Evolutionary conservation across 2,888 invertebrate genomes (phyloP), one percentile per base, ranked within the genome.

Genomic region (Xylocampa areola): DNA sequence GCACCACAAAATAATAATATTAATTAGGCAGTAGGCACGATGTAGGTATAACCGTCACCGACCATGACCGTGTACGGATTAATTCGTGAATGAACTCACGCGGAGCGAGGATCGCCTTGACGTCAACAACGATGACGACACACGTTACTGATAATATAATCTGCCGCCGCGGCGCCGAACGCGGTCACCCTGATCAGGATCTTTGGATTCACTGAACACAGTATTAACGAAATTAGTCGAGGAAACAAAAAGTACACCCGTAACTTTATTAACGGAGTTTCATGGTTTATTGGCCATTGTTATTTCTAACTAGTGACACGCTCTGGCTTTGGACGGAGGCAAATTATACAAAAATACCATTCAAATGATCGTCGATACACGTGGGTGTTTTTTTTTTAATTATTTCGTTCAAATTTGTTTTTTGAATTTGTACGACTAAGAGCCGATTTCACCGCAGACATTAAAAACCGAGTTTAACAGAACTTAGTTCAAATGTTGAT

Each of bases 21-120:
- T n/a, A n/a, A n/a, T n/a, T n/a, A n/a, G n/a, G n/a, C n/a, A n/a
- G n/a, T n/a, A n/a, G n/a, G n/a, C n/a, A n/a, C n/a, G n/a, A n/a
- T n/a, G n/a, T n/a, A n/a, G n/a, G n/a, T n/a, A 47, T 57, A 58
- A 51, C 61, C 53, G 67, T 69, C 73, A 68, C 45, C 76, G 85
- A 65, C 88, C 88, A 75, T 86, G 89, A 87, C 86, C 88, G 82
- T 87, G 86, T 67, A 71, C 74, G 79, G 80, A 82, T 85, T 84
- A 86, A 82, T 88, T 91, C 82, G 90, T 91, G 91, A 92, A 92
- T 92, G 91, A 89, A 89, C 82, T 86, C 88, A 88, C 86, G 85
- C 84, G 73, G 60, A 70, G 76, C 77, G 73, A 76, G 73, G 69
- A 74, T 41, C 68, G 65, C 60, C 70, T 78, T 87, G 87, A 91